phyloP scores from a whole-genome alignment of 2,113 vertebrate species.

The Fukomys damarensis region DNA sequence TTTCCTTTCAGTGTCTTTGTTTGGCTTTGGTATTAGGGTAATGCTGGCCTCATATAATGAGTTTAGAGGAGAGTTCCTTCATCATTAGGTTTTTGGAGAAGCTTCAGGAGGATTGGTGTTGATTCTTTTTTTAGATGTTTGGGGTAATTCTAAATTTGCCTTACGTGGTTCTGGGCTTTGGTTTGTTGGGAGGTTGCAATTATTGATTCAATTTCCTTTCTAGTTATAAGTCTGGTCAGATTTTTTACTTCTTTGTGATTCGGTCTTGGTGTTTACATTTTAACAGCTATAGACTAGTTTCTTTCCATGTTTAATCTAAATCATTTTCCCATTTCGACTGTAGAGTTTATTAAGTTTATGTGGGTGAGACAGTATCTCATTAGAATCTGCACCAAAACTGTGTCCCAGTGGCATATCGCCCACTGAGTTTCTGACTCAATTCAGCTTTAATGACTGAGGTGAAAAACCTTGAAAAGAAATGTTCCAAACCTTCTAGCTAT shows the following conservation, averaged over 20 bases:
- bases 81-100: background rate
- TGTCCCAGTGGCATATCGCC: background rate
- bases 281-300: background rate
- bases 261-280: background rate
- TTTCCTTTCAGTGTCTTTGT: background rate
- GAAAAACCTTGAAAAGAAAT: slow-evolving; percentile 2
- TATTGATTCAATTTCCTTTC: background rate
- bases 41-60: background rate
- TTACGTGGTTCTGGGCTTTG: background rate
- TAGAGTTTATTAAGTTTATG: background rate
- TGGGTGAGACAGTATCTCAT: background rate
- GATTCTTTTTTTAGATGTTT: background rate
- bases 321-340: background rate
- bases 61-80: background rate
- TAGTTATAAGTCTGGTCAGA: background rate
- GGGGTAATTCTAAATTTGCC: background rate
- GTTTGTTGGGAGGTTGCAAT: background rate
- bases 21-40: background rate
- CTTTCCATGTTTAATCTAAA: background rate
- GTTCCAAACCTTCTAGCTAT: background rate
- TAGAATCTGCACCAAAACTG: background rate
- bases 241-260: background rate
- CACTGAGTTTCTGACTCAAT: background rate
- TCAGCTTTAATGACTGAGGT: background rate
- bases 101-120: background rate